A percentile compares a stretch with the other conserved stretches of the same genome.
Conservation (phyloP, 2,797 vertebrate genomes). For the Hyperoplus lanceolatus region DNA sequence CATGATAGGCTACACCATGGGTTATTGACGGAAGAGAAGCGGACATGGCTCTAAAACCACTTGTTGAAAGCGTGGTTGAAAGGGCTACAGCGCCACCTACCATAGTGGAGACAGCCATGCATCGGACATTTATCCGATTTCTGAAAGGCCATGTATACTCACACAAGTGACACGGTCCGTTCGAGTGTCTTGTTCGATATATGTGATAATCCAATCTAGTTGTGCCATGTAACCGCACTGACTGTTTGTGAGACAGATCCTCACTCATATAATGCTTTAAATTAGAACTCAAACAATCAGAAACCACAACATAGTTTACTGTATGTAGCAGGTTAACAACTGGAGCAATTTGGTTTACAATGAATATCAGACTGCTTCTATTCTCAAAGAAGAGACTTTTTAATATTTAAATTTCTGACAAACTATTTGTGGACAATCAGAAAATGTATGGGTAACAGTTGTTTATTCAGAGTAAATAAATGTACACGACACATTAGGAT, state of each 20-base stretch:
- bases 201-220: too few species aligned
- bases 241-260: constrained; percentile 7
- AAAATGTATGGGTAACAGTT: not conserved
- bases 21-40: too few species aligned
- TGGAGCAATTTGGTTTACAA: not conserved
- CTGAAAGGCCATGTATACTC: too few species aligned
- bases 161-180: too few species aligned
- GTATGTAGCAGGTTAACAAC: not conserved
- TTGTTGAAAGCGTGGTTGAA: too few species aligned
- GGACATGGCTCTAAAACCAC: too few species aligned
- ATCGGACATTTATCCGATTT: too few species aligned
- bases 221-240: too few species aligned
- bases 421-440: not conserved
- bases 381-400: not conserved
- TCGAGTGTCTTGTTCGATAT: too few species aligned
- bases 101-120: too few species aligned
- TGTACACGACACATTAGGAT: not conserved
- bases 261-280: constrained; percentile 10
- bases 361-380: not conserved
- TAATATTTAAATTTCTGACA: not conserved
- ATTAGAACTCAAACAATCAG: not conserved
- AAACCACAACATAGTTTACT: not conserved
- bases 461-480: not conserved
- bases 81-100: too few species aligned
- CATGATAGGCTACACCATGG: too few species aligned